These are phyloP conservation scores for Panagrolaimus sp. DNA, from an alignment of 1,140 invertebrate genomes.

Conservation along the genomic window DNA sequence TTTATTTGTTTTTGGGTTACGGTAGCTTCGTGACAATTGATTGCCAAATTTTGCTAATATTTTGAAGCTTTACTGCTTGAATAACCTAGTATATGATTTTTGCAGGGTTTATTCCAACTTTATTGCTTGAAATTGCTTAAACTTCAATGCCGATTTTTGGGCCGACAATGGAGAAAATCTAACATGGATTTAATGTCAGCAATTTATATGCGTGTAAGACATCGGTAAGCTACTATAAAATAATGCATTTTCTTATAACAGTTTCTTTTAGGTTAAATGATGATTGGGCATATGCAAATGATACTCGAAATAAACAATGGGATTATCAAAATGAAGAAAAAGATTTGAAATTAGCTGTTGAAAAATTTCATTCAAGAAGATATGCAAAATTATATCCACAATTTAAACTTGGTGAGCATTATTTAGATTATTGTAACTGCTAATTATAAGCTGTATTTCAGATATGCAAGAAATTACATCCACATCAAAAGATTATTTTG, in stretches of 20 bases:
- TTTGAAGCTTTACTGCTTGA: too few species aligned
- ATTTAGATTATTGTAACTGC: background rate
- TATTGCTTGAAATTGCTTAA: conserved; percentile 95
- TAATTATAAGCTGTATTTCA: background rate
- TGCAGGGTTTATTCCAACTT: conserved; percentile 95
- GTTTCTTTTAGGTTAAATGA: conserved; percentile 73
- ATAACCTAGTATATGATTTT: conserved; percentile 59
- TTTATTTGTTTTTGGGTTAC: too few species aligned
- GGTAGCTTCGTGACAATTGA: too few species aligned
- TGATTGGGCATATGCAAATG: conserved; percentile 99
- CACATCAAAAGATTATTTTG: conserved; percentile 22
- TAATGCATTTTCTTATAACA: background rate
- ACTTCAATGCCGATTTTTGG: conserved; percentile 99
- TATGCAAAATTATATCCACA: conserved; percentile 64
- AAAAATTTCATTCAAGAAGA: conserved; percentile 86
- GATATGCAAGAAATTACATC: background rate
- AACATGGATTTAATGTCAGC: conserved; percentile 99
- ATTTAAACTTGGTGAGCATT: background rate
- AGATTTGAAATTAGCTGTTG: conserved; percentile 80
- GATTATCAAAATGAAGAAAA: conserved; percentile 98
- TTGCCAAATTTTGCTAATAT: too few species aligned
- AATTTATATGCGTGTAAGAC: conserved; percentile 86
- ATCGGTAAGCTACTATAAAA: conserved; percentile 66
- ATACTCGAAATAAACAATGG: conserved; percentile 89
- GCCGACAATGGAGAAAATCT: conserved; percentile 94